phyloP scores from a whole-genome alignment of 1,140 invertebrate genomes.

The Cyclina sinensis region DNA sequence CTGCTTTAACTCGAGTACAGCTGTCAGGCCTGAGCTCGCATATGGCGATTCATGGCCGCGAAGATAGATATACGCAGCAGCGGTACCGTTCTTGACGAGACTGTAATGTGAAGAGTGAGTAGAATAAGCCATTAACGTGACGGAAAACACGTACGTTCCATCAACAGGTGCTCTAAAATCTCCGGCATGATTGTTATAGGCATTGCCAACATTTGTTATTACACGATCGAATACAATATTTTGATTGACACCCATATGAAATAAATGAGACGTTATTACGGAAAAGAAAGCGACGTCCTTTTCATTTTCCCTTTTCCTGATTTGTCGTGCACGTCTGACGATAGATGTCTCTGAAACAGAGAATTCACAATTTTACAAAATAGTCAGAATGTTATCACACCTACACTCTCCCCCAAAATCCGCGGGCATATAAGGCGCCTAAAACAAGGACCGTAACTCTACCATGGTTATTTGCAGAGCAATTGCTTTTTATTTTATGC shows the following conservation, averaged over 20 bases:
- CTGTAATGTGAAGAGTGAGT: neutral
- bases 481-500: no score
- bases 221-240: constrained; percentile 18
- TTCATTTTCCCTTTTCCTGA: neutral
- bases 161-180: constrained; percentile 10
- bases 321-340: neutral
- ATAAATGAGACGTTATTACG: neutral
- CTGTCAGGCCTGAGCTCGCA: neutral
- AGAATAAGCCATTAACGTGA: constrained; percentile 2
- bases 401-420: no score
- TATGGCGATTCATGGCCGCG: neutral
- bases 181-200: neutral
- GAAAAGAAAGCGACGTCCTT: neutral
- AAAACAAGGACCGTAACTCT: no score
- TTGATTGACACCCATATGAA: constrained; percentile 1
- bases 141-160: constrained; percentile 22
- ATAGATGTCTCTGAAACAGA: neutral
- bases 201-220: constrained; percentile 40
- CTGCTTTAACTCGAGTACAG: neutral
- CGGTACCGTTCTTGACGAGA: neutral
- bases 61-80: neutral
- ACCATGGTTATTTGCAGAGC: no score
- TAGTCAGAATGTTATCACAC: no score
- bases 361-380: no score
- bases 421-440: no score